Evolutionary conservation across 1,140 invertebrate species (phyloP).

Genomic region (Drosophila parabipectinata): DNA sequence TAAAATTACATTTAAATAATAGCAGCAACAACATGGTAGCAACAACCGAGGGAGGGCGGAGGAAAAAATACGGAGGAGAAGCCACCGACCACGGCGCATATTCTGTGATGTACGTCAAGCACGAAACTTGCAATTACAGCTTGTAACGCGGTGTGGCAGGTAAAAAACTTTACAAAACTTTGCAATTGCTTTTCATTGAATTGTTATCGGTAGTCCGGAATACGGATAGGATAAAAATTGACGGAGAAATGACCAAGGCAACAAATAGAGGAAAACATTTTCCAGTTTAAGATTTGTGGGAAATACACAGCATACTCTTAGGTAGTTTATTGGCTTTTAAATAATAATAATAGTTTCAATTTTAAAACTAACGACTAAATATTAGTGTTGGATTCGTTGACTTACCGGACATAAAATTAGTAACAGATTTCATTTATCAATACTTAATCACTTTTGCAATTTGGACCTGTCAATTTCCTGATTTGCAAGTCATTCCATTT

Average conservation of each 20-base stretch:
- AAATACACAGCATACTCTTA: neutral
- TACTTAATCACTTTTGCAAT: neutral
- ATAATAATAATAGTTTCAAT: too few species aligned
- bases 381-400: neutral
- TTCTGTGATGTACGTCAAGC: slow-evolving; percentile 47
- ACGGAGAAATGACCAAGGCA: neutral
- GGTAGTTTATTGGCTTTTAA: neutral
- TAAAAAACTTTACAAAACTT: slow-evolving; percentile 55
- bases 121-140: slow-evolving; percentile 47
- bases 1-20: slow-evolving; percentile 80
- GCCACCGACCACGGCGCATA: slow-evolving; percentile 19
- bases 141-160: slow-evolving; percentile 25
- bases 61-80: slow-evolving; percentile 1
- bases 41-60: neutral
- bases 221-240: neutral
- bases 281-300: neutral
- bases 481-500: neutral
- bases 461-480: neutral
- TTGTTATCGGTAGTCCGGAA: slow-evolving; percentile 34
- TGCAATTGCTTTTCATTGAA: slow-evolving; percentile 47
- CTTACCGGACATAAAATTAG: neutral
- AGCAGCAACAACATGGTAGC: slow-evolving; percentile 35
- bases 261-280: slow-evolving; percentile 1
- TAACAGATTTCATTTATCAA: neutral
- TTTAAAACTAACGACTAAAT: neutral